Evolutionary conservation across 2,888 invertebrate species (phyloP), one percentile per base, ranked within the genome.

Genomic region (Calliopum simillimum): DNA sequence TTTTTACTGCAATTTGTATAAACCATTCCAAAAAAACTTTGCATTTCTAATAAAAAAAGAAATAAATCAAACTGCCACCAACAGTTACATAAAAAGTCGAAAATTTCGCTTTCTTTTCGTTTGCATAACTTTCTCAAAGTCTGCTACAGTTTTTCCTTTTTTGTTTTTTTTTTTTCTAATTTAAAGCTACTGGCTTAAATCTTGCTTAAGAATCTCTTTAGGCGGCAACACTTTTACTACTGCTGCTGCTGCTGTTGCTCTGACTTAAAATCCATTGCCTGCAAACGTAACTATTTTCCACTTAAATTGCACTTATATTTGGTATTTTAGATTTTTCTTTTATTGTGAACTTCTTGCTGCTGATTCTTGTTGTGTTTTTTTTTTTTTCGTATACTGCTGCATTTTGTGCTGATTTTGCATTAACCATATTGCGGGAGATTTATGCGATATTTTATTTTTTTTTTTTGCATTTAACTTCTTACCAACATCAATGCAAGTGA

Each of bases 401-500:
- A 56, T 71, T 21, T 23, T 23, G 33, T 41, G 12, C 19, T 51
- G 65, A 69, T 73, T 74, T 70, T 72, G 75, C 74, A 75, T 77
- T 73, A 74, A 75, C 73, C 71, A 76, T 77, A 76, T 77, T 79
- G 78, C 79, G 70, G 75, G 74, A 79, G 78, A 79, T 78, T 77
- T 79, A 76, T 79, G 77, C 76, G 75, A 59, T 73, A 73, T 69
- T 69, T 74, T 64, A 19, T 51, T 49, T 46, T 59, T 68, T 59
- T 49, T 58, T 68, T 69, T 69, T 61, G 67, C 69, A 71, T 74
- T 70, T 72, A 56, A 69, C 67, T 44, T 69, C 63, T 53, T 69
- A 43, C 43, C 59, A 68, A 53, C 59, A 49, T 61, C 55, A 59
- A 61, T 43, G 70, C 56, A 68, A 67, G 71, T 71, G 49, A 68